These are phyloP conservation scores for Parascotia fuliginaria DNA, from an alignment of 2,888 invertebrate species.

Conservation along the genomic window DNA sequence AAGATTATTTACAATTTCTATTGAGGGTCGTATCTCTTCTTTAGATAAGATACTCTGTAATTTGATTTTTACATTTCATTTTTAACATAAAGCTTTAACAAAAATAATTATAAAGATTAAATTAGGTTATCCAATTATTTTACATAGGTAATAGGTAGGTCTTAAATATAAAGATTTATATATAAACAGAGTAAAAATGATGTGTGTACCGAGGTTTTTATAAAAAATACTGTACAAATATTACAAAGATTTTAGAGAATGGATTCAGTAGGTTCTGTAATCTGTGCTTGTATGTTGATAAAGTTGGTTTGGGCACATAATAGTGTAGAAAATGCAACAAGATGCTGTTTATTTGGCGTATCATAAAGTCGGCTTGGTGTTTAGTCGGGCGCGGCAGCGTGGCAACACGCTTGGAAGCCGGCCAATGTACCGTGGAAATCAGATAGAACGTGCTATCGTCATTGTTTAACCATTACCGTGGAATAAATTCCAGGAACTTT, in stretches of 20 bases:
- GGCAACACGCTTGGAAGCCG: conserved; percentile 67
- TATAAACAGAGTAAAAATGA: too few relatives aligned
- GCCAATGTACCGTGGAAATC: conserved; percentile 72
- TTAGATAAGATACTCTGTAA: conserved; percentile 9
- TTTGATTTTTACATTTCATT: conserved; percentile 5
- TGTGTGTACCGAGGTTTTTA: too few relatives aligned
- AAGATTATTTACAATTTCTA: conserved; percentile 9
- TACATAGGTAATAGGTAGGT: too few relatives aligned
- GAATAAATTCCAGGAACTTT: conserved; percentile 48
- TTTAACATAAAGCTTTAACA: neutral
- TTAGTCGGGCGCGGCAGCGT: conserved; percentile 46
- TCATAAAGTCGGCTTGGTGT: conserved; percentile 35
- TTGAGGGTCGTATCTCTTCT: neutral
- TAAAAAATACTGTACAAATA: too few relatives aligned
- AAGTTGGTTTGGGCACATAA: neutral
- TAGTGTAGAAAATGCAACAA: conserved; percentile 17
- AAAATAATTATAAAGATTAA: too few relatives aligned
- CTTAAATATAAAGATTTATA: too few relatives aligned
- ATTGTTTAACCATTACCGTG: conserved; percentile 63
- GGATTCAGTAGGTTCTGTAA: neutral
- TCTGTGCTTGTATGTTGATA: neutral
- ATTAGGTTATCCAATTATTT: too few relatives aligned
- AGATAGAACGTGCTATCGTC: conserved; percentile 51
- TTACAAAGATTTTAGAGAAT: neutral
- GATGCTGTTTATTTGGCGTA: conserved; percentile 37